Evolutionary conservation across 2,888 invertebrate genomes (phyloP).

Genomic region (Drosophila pseudotalamancana): DNA sequence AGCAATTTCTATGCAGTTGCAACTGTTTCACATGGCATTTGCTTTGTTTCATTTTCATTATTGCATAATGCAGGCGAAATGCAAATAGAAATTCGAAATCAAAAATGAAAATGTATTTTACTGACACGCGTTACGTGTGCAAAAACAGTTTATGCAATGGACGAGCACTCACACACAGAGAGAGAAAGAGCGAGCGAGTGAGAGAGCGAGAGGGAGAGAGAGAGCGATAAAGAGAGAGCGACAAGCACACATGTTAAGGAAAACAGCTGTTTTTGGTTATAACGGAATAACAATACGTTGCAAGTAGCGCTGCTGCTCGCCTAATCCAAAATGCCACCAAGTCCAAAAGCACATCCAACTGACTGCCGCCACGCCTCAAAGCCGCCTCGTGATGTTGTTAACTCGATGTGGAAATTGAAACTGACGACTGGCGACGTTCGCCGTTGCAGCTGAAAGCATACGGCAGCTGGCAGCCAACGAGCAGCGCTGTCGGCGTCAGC

Average conservation of each 20-base stretch:
- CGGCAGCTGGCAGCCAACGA: conserved; percentile 27
- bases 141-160: conserved; percentile 48
- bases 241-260: conserved; percentile 5
- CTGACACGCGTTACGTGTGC: conserved; percentile 46
- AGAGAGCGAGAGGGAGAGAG: background rate
- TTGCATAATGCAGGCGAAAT: conserved; percentile 62
- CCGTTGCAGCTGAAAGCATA: conserved; percentile 65
- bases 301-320: conserved; percentile 21
- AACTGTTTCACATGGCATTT: conserved; percentile 50
- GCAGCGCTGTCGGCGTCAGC: conserved; percentile 38
- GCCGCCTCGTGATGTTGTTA: conserved; percentile 78
- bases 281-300: conserved; percentile 22
- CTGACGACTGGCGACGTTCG: conserved; percentile 79
- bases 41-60: conserved; percentile 51
- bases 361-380: conserved; percentile 20
- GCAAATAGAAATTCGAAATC: conserved; percentile 28
- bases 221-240: background rate
- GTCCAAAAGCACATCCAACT: conserved; percentile 32
- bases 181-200: background rate
- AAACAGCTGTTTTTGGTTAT: conserved; percentile 37
- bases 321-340: conserved; percentile 49
- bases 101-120: conserved; percentile 38
- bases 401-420: conserved; percentile 85
- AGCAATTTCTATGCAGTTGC: conserved; percentile 20
- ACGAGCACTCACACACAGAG: conserved; percentile 10